Percentiles rank a stretch among this genome's conserved stretches.
Conservation (phyloP, 2,113 vertebrate genomes). For the Prolemur simus region DNA sequence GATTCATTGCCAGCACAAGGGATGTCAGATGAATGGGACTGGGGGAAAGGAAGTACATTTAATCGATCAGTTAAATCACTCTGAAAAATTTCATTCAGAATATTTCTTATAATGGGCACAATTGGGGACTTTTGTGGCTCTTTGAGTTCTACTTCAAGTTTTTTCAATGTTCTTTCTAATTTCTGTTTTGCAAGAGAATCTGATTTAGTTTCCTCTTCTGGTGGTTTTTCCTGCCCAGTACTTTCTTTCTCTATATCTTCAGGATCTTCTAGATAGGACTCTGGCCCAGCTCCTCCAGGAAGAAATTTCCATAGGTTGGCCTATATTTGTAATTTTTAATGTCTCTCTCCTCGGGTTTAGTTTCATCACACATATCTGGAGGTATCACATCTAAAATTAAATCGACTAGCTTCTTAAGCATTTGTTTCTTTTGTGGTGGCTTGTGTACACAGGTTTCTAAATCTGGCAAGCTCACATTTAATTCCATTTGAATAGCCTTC, state of each 20-base stretch:
- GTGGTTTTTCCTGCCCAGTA: not conserved
- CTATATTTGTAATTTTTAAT: constrained; percentile 44
- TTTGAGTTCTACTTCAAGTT: constrained; percentile 46
- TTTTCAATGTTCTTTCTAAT: constrained; percentile 44
- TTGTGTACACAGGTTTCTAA: not conserved
- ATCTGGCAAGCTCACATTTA: constrained; percentile 28
- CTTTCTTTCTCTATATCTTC: not conserved
- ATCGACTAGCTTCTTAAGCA: constrained; percentile 34
- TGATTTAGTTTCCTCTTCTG: not conserved
- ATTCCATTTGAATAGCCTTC: constrained; percentile 30
- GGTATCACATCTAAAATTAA: constrained; percentile 34
- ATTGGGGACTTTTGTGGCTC: constrained; percentile 18
- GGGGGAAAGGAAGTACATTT: not conserved
- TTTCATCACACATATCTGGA: not conserved
- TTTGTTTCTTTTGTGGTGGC: constrained; percentile 33
- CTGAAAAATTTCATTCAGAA: constrained; percentile 54
- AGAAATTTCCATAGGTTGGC: constrained; percentile 45
- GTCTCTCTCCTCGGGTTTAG: not conserved
- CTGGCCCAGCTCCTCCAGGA: constrained; percentile 46
- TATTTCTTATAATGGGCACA: constrained; percentile 50
- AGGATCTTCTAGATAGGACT: not conserved
- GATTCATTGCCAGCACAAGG: not conserved
- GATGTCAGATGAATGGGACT: not conserved
- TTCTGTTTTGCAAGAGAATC: not conserved
- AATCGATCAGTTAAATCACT: constrained; percentile 32